A percentile compares a stretch with the other conserved stretches of the same genome.
phyloP scores from a whole-genome alignment of 2,113 vertebrate genomes.

The Hydrolagus affinis region DNA sequence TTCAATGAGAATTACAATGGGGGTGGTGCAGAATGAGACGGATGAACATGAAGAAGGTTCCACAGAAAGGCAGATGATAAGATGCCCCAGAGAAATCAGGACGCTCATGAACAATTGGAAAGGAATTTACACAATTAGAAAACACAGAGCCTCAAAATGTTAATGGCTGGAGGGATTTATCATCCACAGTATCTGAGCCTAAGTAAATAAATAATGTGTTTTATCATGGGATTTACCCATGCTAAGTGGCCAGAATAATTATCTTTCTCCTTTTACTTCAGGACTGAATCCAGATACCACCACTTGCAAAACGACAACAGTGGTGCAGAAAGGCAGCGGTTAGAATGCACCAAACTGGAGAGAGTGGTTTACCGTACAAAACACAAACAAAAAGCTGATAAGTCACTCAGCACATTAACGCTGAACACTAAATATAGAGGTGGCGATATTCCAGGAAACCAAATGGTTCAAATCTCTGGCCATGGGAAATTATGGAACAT shows the following conservation, averaged over 20 bases:
- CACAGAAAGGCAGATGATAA: too few species aligned
- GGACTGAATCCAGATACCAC: background rate
- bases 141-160: background rate
- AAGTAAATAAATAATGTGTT: too few species aligned
- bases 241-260: background rate
- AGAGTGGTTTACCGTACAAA: background rate
- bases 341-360: slow-evolving; percentile 3
- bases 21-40: background rate
- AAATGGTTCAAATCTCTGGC: background rate
- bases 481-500: background rate
- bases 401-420: background rate
- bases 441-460: background rate
- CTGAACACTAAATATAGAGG: background rate
- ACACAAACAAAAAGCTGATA: slow-evolving; percentile 11
- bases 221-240: background rate
- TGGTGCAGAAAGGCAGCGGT: background rate
- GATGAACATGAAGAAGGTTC: background rate
- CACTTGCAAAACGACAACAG: background rate
- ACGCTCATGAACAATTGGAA: background rate
- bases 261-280: background rate
- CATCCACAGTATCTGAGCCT: too few species aligned
- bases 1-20: background rate
- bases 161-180: background rate
- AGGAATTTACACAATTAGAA: background rate
- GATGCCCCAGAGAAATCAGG: background rate